Evolutionary conservation across 2,888 invertebrate species (phyloP).

Genomic region (Podotricha telesiphe): DNA sequence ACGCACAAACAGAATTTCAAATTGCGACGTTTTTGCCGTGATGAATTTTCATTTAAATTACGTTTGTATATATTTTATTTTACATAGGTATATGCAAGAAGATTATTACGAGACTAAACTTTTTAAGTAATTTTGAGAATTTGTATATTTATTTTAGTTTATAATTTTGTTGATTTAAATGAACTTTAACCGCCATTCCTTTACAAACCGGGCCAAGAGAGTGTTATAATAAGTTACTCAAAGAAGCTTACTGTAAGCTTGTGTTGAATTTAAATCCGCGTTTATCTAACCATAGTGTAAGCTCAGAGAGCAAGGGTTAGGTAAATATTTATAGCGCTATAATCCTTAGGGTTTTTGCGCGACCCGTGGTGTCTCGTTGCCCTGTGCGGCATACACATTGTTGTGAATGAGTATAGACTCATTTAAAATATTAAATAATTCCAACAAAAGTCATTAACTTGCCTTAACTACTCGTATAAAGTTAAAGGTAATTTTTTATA

Average conservation of each 20-base stretch:
- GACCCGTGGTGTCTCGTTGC: constrained; percentile 18
- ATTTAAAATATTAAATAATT: not conserved
- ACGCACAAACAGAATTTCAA: constrained; percentile 62
- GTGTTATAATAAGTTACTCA: constrained; percentile 28
- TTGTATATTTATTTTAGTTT: not conserved
- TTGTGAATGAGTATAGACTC: no score
- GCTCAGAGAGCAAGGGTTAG: constrained; percentile 57
- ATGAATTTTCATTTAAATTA: constrained; percentile 3
- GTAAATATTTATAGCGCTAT: constrained; percentile 73
- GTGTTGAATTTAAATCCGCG: constrained; percentile 29
- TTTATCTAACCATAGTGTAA: constrained; percentile 35
- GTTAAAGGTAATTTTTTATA: no score
- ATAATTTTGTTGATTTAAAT: constrained; percentile 11
- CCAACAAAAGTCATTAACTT: not conserved
- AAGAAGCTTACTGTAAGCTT: constrained; percentile 27
- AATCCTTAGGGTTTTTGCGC: constrained; percentile 69
- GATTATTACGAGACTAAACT: not conserved
- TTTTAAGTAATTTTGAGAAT: not conserved
- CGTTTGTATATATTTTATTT: constrained; percentile 19
- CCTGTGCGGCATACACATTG: constrained; percentile 2
- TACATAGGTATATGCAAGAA: not conserved
- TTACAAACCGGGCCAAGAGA: constrained; percentile 9
- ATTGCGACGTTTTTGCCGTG: constrained; percentile 43
- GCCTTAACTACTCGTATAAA: no score
- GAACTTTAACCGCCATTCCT: constrained; percentile 1